Conservation (phyloP, 2,888 invertebrate species). For the Lysandra coridon region DNA sequence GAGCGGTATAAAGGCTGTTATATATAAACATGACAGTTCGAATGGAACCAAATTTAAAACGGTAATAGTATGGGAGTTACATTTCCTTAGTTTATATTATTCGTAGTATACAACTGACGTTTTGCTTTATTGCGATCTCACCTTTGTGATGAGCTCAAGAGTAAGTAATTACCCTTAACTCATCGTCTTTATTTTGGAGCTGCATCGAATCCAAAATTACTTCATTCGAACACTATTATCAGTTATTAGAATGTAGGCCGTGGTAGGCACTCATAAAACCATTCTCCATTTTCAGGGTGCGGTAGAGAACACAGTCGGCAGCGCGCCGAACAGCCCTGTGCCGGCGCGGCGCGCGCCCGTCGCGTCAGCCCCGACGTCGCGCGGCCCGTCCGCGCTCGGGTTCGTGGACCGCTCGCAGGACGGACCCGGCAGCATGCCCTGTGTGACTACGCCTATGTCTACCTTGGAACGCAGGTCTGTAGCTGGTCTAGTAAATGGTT, state of each 20-base stretch:
- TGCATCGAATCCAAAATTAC: too few relatives aligned
- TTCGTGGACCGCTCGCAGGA: conserved; percentile 73
- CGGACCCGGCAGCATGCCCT: conserved; percentile 78
- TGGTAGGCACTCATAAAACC: not conserved
- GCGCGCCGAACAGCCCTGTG: conserved; percentile 80
- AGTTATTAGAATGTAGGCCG: not conserved
- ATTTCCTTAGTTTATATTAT: too few relatives aligned
- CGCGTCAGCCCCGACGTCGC: conserved; percentile 65
- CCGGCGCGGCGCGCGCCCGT: conserved; percentile 52
- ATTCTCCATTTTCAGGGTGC: conserved; percentile 51
- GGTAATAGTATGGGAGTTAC: too few relatives aligned
- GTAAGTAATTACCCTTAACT: too few relatives aligned
- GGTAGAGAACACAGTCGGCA: conserved; percentile 81
- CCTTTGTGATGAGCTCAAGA: too few relatives aligned
- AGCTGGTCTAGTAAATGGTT: not conserved
- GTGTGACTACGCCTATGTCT: conserved; percentile 58
- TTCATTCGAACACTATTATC: too few relatives aligned
- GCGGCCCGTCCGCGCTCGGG: conserved; percentile 73
- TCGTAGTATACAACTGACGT: too few relatives aligned
- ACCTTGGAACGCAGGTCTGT: conserved; percentile 78
- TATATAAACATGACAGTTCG: too few relatives aligned
- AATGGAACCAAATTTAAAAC: too few relatives aligned
- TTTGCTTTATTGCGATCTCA: too few relatives aligned
- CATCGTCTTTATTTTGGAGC: too few relatives aligned
- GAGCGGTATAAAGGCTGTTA: too few relatives aligned